phyloP scores from a whole-genome alignment of 2,888 invertebrate genomes.

The Penaeus monodon region DNA sequence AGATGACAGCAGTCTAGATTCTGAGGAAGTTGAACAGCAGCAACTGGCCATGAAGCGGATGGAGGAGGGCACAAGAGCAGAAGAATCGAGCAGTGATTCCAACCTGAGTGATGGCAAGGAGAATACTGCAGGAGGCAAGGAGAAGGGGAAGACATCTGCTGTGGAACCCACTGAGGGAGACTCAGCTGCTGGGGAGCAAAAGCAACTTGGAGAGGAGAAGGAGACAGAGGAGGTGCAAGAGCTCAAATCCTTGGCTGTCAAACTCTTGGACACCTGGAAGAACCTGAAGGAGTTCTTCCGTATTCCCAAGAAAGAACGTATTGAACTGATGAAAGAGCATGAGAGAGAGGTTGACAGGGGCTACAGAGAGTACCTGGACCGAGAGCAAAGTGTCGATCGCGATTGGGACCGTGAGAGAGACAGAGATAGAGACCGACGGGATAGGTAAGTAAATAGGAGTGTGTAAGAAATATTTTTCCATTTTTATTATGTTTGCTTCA shows the following conservation, averaged over 20 bases:
- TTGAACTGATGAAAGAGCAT: conserved; percentile 95
- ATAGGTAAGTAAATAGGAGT: conserved; percentile 32
- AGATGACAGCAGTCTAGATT: conserved; percentile 56
- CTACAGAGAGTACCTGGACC: conserved; percentile 66
- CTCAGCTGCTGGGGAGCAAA: conserved; percentile 8
- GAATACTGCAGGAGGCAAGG: background rate
- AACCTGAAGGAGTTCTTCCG: conserved; percentile 81
- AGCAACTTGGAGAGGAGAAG: conserved; percentile 61
- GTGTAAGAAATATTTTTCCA: conserved; percentile 7
- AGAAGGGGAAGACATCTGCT: background rate
- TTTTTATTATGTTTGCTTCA: background rate
- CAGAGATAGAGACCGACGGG: conserved; percentile 44
- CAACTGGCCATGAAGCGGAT: background rate
- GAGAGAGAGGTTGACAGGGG: conserved; percentile 86
- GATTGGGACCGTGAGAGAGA: conserved; percentile 54
- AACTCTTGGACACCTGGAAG: conserved; percentile 82
- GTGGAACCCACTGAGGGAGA: conserved; percentile 10
- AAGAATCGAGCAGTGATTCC: conserved; percentile 52
- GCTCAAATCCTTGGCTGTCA: conserved; percentile 68
- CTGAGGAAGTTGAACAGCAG: conserved; percentile 45
- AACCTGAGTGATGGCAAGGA: conserved; percentile 49
- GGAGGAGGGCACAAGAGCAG: conserved; percentile 18
- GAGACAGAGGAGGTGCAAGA: conserved; percentile 65
- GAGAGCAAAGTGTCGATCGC: conserved; percentile 52
- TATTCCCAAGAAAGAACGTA: conserved; percentile 93